phyloP scores from a whole-genome alignment of 2,797 vertebrate genomes.

The Gadopsis marmoratus region DNA sequence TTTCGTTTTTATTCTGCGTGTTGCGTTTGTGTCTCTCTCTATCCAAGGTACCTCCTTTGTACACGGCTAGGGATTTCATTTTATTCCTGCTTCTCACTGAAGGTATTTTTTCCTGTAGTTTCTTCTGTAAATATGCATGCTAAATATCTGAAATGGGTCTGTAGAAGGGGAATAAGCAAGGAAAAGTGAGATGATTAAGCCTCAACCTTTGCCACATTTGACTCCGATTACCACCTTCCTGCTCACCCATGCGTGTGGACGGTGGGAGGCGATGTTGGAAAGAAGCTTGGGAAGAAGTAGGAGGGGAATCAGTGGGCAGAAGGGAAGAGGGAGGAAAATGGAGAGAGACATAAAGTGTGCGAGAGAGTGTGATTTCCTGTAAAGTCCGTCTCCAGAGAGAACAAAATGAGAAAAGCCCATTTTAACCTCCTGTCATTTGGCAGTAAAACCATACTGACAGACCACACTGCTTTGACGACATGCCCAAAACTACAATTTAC shows the following conservation, averaged over 20 bases:
- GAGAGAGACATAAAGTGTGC: background rate
- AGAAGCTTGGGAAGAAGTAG: slow-evolving; percentile 23
- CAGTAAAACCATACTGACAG: slow-evolving; percentile 33
- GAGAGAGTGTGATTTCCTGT: slow-evolving; percentile 45
- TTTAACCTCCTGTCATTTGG: slow-evolving; percentile 40
- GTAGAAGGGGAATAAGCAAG: slow-evolving; percentile 27
- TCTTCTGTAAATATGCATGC: slow-evolving; percentile 7
- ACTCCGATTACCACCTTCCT: slow-evolving; percentile 67
- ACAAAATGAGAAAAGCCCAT: slow-evolving; percentile 37
- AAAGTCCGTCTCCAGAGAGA: slow-evolving; percentile 20
- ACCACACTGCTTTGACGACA: slow-evolving; percentile 24
- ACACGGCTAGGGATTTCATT: slow-evolving; percentile 10
- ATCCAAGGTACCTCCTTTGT: slow-evolving; percentile 4
- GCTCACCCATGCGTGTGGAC: slow-evolving; percentile 43
- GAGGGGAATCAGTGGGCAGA: background rate
- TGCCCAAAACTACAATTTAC: slow-evolving; percentile 41
- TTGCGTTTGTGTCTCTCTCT: slow-evolving; percentile 35
- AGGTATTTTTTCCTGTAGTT: slow-evolving; percentile 1
- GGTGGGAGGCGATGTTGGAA: slow-evolving; percentile 32
- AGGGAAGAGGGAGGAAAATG: slow-evolving; percentile 9
- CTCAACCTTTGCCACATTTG: slow-evolving; percentile 63
- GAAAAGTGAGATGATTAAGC: slow-evolving; percentile 48
- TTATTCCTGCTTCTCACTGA: background rate
- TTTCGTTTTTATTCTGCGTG: slow-evolving; percentile 35
- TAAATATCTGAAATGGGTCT: slow-evolving; percentile 36